These are phyloP conservation scores for Pterocles gutturalis DNA, from an alignment of 2,113 vertebrate genomes.

Conservation along the genomic window DNA sequence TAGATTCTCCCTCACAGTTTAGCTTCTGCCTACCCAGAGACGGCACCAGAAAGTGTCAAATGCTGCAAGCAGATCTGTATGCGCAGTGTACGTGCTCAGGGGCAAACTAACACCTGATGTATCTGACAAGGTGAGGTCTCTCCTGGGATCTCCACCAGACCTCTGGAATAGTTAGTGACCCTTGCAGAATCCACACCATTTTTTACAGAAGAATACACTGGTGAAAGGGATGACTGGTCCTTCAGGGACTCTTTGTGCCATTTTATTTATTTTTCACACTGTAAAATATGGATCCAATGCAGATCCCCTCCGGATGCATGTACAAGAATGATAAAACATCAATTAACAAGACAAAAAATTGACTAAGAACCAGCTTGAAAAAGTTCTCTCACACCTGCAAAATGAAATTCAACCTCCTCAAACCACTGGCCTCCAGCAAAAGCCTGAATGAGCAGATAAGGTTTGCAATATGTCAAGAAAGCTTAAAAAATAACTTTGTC, in stretches of 20 bases:
- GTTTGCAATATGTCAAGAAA: constrained; percentile 13
- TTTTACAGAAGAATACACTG: background rate
- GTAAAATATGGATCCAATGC: background rate
- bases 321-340: constrained; percentile 21
- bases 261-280: constrained; percentile 21
- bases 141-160: background rate
- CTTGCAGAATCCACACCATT: background rate
- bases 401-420: constrained; percentile 3
- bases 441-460: constrained; percentile 14
- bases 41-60: background rate
- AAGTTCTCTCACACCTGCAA: constrained; percentile 14
- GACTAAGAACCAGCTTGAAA: background rate
- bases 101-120: background rate
- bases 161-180: background rate
- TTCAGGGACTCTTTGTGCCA: background rate
- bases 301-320: background rate
- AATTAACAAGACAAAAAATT: constrained; percentile 44
- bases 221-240: background rate
- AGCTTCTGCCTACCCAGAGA: background rate
- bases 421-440: constrained; percentile 11
- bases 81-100: background rate
- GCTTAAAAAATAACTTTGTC: constrained; percentile 30
- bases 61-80: background rate
- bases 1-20: background rate
- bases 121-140: background rate